A percentile compares a stretch with the other conserved stretches of the same genome.
Conservation (phyloP, 1,140 invertebrate genomes). For the Pomacea maculata region DNA sequence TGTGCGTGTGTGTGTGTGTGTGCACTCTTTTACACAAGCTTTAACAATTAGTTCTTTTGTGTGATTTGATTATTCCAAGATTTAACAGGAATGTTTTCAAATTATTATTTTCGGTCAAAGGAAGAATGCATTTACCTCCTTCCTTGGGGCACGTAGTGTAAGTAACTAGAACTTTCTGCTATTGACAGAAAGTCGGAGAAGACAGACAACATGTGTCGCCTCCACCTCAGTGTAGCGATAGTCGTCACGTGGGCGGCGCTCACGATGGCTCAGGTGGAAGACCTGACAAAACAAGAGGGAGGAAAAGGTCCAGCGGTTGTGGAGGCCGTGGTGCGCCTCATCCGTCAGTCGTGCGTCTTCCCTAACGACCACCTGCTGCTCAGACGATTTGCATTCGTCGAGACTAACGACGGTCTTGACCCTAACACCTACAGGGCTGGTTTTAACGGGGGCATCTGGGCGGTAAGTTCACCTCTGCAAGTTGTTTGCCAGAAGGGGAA, state of each 20-base stretch:
- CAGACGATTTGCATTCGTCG: constrained; percentile 26
- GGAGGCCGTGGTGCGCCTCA: constrained; percentile 25
- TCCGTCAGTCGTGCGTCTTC: constrained; percentile 27
- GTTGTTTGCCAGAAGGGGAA: too few relatives aligned
- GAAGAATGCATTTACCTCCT: too few relatives aligned
- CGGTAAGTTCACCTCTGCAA: constrained; percentile 10
- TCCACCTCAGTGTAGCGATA: not conserved
- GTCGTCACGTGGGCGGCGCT: not conserved
- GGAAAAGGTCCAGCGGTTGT: constrained; percentile 25
- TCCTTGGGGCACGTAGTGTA: too few relatives aligned
- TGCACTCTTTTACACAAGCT: too few relatives aligned
- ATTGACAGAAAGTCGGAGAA: too few relatives aligned
- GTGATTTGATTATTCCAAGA: too few relatives aligned
- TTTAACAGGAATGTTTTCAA: too few relatives aligned
- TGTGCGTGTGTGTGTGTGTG: too few relatives aligned
- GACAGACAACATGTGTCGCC: not conserved
- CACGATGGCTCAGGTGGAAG: not conserved
- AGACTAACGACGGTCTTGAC: constrained; percentile 27
- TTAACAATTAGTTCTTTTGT: too few relatives aligned
- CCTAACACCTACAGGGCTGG: constrained; percentile 27
- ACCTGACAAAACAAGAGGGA: constrained; percentile 34
- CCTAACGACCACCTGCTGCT: constrained; percentile 20
- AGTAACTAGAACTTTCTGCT: too few relatives aligned
- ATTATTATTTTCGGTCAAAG: too few relatives aligned
- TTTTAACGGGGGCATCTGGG: constrained; percentile 39